These are phyloP conservation scores for Heterotis niloticus DNA, from an alignment of 2,113 vertebrate species.

Conservation along the genomic window DNA sequence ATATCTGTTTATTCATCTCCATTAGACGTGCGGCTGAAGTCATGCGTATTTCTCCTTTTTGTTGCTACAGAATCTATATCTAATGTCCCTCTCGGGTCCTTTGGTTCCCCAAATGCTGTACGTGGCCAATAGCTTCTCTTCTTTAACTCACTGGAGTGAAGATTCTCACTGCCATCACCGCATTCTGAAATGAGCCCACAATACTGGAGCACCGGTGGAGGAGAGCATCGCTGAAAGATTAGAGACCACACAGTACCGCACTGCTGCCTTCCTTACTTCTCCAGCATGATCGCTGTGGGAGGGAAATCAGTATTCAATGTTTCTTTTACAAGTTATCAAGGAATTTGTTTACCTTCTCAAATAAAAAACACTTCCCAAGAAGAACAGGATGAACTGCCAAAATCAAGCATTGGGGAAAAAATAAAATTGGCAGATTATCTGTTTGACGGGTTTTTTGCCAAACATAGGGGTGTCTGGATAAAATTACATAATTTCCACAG, in stretches of 20 bases:
- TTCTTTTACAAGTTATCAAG: neutral
- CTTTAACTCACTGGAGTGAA: neutral
- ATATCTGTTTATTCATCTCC: slow-evolving; percentile 23
- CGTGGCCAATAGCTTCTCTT: slow-evolving; percentile 10
- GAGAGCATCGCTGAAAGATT: neutral
- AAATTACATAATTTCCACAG: slow-evolving; percentile 1
- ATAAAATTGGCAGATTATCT: no score
- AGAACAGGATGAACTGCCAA: slow-evolving; percentile 1
- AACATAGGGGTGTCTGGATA: neutral
- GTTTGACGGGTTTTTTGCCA: slow-evolving; percentile 5
- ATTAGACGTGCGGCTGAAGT: slow-evolving; percentile 16
- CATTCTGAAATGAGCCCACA: neutral
- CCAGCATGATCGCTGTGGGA: no score
- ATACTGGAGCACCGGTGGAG: neutral
- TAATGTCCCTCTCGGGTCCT: slow-evolving; percentile 17
- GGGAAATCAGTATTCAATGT: neutral
- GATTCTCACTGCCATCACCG: neutral
- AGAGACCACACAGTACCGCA: neutral
- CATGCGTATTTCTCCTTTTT: slow-evolving; percentile 7
- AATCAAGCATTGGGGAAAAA: neutral
- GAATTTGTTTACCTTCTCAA: neutral
- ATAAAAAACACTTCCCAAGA: slow-evolving; percentile 4
- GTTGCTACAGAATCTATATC: slow-evolving; percentile 15
- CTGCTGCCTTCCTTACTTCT: neutral
- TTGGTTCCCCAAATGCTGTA: slow-evolving; percentile 3